phyloP scores from a whole-genome alignment of 64 coral and sea anemone genomes.

The Stichodactyla mertensii region DNA sequence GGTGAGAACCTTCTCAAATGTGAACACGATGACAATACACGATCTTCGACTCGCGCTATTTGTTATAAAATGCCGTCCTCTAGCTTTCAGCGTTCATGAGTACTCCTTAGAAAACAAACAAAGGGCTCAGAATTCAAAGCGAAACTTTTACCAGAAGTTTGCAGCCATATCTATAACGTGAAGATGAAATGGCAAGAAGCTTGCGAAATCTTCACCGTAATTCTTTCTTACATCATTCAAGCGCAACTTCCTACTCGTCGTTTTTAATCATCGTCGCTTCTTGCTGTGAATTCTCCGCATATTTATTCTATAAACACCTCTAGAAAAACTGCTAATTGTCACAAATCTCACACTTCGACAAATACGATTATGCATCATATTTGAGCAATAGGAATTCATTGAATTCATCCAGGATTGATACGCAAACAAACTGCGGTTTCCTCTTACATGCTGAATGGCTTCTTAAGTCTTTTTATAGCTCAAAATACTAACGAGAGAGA shows the following conservation, averaged over 20 bases:
- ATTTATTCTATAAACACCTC: conserved; percentile 1
- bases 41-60: not conserved
- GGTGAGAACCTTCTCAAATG: not conserved
- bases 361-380: not conserved
- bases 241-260: not conserved
- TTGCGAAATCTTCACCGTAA: not conserved
- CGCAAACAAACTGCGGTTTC: not conserved
- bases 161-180: not conserved
- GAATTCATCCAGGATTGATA: not conserved
- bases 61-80: not conserved
- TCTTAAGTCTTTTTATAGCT: not conserved
- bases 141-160: not conserved
- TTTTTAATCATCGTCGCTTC: not conserved
- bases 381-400: conserved; percentile 12
- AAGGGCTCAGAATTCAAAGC: not conserved
- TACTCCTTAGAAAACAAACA: not conserved
- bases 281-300: conserved; percentile 11
- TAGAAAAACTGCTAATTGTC: conserved; percentile 1
- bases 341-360: conserved; percentile 12
- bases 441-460: not conserved
- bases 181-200: not conserved
- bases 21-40: not conserved
- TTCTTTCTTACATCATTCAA: not conserved
- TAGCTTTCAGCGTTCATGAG: not conserved
- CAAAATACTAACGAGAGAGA: not conserved